phyloP scores from a whole-genome alignment of 1,140 invertebrate genomes.

The Sycobia sp. region DNA sequence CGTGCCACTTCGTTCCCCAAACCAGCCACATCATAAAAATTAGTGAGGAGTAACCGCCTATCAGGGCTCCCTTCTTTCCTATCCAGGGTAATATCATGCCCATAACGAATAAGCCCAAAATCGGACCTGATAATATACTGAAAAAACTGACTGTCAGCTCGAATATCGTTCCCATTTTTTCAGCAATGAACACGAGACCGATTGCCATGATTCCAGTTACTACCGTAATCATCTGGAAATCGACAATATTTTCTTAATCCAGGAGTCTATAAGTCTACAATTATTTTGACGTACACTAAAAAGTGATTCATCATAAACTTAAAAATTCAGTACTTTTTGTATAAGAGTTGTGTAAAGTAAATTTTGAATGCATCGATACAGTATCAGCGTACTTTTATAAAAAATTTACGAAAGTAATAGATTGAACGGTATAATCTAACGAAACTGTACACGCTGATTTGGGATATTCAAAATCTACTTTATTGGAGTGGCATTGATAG shows the following conservation, averaged over 20 bases:
- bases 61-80: constrained; percentile 61
- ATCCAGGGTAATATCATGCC: constrained; percentile 63
- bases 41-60: constrained; percentile 61
- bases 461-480: too few species aligned
- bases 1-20: constrained; percentile 59
- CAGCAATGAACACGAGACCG: constrained; percentile 61
- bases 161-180: constrained; percentile 52
- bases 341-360: too few species aligned
- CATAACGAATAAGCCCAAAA: constrained; percentile 63
- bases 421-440: too few species aligned
- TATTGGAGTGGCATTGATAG: too few species aligned
- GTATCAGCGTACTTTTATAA: too few species aligned
- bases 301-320: not conserved
- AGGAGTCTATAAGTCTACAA: too few species aligned
- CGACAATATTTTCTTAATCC: not conserved
- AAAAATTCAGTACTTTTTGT: not conserved
- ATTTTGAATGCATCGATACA: too few species aligned
- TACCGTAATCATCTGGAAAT: constrained; percentile 49
- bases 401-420: too few species aligned
- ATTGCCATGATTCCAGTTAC: constrained; percentile 57
- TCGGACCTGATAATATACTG: constrained; percentile 61
- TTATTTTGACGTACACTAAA: not conserved
- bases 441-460: too few species aligned
- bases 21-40: constrained; percentile 65
- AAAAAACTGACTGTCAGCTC: constrained; percentile 58